Conservation (phyloP, 92 coral and sea anemone species). For the Parazoanthus darwini region DNA sequence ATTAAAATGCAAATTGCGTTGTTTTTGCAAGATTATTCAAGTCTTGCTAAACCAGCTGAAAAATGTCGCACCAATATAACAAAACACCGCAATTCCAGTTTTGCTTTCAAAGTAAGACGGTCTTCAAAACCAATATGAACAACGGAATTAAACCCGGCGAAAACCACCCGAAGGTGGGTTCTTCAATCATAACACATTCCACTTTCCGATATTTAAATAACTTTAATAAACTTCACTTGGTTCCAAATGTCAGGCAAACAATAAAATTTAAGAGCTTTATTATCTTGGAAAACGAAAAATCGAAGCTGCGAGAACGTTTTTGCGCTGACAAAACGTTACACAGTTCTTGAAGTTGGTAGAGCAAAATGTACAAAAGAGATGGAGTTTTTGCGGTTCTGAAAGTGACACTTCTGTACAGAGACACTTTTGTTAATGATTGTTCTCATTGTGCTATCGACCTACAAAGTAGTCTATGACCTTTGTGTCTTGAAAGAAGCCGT, state of each 20-base stretch:
- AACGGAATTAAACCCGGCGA: neutral
- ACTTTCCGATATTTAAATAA: neutral
- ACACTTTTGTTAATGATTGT: neutral
- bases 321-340: neutral
- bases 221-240: neutral
- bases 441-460: neutral
- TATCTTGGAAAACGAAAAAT: neutral
- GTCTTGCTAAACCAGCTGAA: conserved; percentile 9
- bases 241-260: neutral
- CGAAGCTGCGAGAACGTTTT: neutral
- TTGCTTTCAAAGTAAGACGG: neutral
- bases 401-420: neutral
- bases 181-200: neutral
- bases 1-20: conserved; percentile 17
- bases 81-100: neutral
- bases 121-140: neutral
- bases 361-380: neutral
- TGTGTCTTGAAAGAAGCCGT: neutral
- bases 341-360: neutral
- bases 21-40: neutral
- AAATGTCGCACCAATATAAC: neutral
- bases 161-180: neutral
- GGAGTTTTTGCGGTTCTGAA: neutral
- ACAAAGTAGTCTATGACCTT: neutral
- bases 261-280: neutral